Base-by-base conservation (phyloP, 2,888 invertebrate species). In the Eristalis pertinax region DNA sequence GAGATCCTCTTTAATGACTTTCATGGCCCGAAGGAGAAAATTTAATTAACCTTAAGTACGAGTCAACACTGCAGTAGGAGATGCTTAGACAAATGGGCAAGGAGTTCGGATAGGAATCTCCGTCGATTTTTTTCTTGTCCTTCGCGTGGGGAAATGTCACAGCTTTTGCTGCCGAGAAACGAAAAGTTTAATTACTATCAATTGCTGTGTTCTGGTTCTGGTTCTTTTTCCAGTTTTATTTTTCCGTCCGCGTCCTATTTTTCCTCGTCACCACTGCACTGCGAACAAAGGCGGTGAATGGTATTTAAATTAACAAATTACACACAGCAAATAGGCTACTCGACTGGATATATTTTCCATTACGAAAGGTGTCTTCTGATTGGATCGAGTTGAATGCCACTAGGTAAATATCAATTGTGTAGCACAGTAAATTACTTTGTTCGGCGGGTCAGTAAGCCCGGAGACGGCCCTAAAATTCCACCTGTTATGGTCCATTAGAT, bases 31-130 rank as follows among this genome's bases (percentile, higher is more conserved):
- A 62, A 84, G 88, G 67, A 88, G 83, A 83, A 89, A 89, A 87
- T 89, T 89, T 89, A 89, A 89, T 88, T 89, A 89, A 88, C 89
- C 75, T 82, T 80, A 88, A 81, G 88, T 83, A 88, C 89, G 69
- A 81, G 62, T 69, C 11, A 72, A 32, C 73, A 69, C 78, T 79
- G 73, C 50, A 41, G 15, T 38, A 38, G 63, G 74, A 76, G 64
- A 75, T 65, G 60, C 13, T 78, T 60, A 77, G 69, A 82, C 77
- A 65, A 73, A 70, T 76, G 72, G 65, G 56, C 26, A 70, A 85
- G 68, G 81, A 73, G 80, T 75, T 58, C 73, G 72, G 56, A 80
- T 70, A 76, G 68, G 56, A 69, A 35, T 43, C 62, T 65, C 32
- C 73, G 65, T 70, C 60, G 56, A 64, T 43, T 73, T 67, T 56